Percentiles rank a stretch among this genome's conserved stretches.
phyloP scores from a whole-genome alignment of 2,888 invertebrate species.

The Caradrina kadenii region DNA sequence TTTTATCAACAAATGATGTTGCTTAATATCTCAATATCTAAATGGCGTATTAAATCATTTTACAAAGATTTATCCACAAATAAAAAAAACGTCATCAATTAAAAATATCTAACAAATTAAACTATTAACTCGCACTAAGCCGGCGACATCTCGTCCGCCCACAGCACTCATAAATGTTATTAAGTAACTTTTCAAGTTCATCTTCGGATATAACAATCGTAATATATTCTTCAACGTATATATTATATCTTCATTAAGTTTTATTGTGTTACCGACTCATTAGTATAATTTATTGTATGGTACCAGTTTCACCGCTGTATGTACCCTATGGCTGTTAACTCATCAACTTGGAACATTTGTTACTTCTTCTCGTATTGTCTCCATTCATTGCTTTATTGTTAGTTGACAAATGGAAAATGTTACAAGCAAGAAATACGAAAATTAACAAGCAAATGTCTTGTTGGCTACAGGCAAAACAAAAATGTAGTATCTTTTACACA shows the following conservation, averaged over 20 bases:
- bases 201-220: conserved; percentile 62
- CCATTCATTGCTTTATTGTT: conserved; percentile 11
- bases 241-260: conserved; percentile 66
- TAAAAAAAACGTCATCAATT: conserved; percentile 34
- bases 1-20: background rate
- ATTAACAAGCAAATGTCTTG: conserved; percentile 20
- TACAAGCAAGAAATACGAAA: conserved; percentile 31
- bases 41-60: conserved; percentile 26
- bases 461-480: conserved; percentile 3
- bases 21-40: conserved; percentile 3
- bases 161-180: conserved; percentile 55
- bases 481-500: background rate
- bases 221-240: conserved; percentile 68
- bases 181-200: conserved; percentile 49
- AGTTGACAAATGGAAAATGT: conserved; percentile 16
- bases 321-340: conserved; percentile 24
- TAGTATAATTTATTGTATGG: conserved; percentile 66
- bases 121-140: conserved; percentile 46
- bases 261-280: conserved; percentile 66
- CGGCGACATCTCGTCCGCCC: conserved; percentile 45
- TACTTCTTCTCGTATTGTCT: conserved; percentile 22
- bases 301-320: conserved; percentile 27
- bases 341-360: conserved; percentile 20
- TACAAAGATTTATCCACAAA: conserved; percentile 3
- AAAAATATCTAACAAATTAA: conserved; percentile 54